Conservation (phyloP, 2,113 vertebrate species). For the Eolophus roseicapilla region DNA sequence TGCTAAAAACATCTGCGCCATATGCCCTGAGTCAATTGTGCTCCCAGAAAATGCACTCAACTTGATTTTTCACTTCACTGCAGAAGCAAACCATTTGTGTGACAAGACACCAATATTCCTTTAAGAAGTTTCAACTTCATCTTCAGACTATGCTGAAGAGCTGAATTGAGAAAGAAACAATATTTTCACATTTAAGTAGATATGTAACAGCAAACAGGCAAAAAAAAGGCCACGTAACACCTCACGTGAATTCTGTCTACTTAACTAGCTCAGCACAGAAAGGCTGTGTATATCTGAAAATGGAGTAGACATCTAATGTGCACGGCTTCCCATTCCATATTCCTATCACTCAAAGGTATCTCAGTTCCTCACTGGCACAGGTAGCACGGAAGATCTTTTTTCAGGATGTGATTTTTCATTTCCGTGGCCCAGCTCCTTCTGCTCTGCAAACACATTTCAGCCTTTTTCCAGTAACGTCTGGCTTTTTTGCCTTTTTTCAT, state of each 20-base stretch:
- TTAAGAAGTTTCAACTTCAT: neutral
- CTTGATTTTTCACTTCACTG: neutral
- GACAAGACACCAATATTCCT: neutral
- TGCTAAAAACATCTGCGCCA: constrained; percentile 17
- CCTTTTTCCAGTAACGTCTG: neutral
- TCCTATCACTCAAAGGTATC: neutral
- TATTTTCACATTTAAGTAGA: neutral
- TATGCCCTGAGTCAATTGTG: neutral
- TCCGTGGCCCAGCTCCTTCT: neutral
- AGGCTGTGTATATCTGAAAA: neutral
- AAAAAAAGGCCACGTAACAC: neutral
- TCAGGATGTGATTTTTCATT: neutral
- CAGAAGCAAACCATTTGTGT: neutral
- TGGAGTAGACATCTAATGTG: neutral
- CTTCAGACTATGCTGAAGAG: neutral
- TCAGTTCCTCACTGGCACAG: neutral
- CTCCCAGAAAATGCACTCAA: neutral
- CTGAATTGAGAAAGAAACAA: neutral
- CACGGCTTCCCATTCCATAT: neutral
- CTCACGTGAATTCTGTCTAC: neutral
- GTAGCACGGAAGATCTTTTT: neutral
- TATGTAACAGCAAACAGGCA: neutral
- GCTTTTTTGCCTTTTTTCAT: neutral
- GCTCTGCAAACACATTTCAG: neutral
- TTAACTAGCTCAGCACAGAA: neutral